Evolutionary conservation across 2,888 invertebrate species (phyloP).

Genomic region (Tinea pellionella): DNA sequence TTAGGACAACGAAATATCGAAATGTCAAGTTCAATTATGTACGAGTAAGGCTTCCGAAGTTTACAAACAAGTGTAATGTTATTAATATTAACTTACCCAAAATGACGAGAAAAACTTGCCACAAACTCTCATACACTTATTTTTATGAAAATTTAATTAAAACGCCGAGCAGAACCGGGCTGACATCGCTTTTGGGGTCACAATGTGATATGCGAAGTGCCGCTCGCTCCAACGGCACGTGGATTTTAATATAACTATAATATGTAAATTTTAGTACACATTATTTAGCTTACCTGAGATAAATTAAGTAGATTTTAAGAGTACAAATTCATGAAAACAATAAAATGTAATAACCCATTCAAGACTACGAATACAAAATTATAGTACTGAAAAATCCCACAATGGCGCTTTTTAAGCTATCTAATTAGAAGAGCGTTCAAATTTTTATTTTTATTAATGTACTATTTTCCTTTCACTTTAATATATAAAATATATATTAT

Average conservation of each 20-base stretch:
- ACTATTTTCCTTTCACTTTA: not conserved
- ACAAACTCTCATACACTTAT: not conserved
- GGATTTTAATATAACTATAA: not conserved
- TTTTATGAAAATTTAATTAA: not conserved
- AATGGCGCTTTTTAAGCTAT: constrained; percentile 31
- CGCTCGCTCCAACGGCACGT: not conserved
- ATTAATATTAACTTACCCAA: not conserved
- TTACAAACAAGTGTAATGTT: not conserved
- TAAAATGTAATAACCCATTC: constrained; percentile 64
- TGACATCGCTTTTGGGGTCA: constrained; percentile 55
- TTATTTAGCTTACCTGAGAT: constrained; percentile 50
- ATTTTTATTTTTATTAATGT: constrained; percentile 14
- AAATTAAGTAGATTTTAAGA: constrained; percentile 54
- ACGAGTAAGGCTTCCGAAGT: not conserved
- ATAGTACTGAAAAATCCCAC: constrained; percentile 46
- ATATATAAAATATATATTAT: not conserved
- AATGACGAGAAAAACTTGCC: not conserved
- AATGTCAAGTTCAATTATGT: constrained; percentile 3
- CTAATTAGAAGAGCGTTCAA: constrained; percentile 27
- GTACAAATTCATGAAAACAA: constrained; percentile 61
- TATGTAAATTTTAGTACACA: not conserved
- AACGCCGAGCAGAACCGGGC: constrained; percentile 43
- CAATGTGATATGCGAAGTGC: constrained; percentile 37
- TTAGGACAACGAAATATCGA: not conserved
- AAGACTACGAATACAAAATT: constrained; percentile 69